Base-by-base conservation (phyloP, 2,797 vertebrate genomes). In the Danionella dracula region DNA sequence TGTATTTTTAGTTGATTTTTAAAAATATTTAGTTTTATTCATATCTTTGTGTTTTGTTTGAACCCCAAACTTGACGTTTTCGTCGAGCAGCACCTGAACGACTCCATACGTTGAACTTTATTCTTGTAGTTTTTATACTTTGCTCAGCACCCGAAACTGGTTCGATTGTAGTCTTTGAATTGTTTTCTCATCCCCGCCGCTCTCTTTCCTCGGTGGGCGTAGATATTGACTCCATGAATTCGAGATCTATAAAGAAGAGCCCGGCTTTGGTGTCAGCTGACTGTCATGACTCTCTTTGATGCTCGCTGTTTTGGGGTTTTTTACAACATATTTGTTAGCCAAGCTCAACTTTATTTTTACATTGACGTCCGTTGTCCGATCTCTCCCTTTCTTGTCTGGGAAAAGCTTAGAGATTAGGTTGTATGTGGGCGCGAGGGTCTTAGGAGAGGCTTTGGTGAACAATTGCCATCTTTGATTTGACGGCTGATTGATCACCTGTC, bases 381-480 rank as follows among this genome's bases (percentile, higher is more conserved):
- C 38, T n/a, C 42, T 65, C 7, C 17, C 42, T 8, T 42, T 17
- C 27, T 16, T 59, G 68, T 76, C 62, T 77, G 69, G 56, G 45
- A 74, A 72, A 63, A 81, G 59, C 55, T 45, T 31, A 21, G 37
- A 60, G 37, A 56, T 57, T 41, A 70, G 61, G 63, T 65, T 57
- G 42, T 55, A 65, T 66, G 19, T 21, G 49, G 61, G 29, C 60
- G 65, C 58, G 71, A 87, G 87, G 84, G 85, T 66, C 56, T 63
- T 58, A 68, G 66, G 56, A 88, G 86, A 83, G 78, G 83, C 86
- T 90, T 92, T 90, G 90, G 89, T 94, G 92, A 92, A 90, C 90
- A 90, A 81, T 92, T 91, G 91, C 90, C 92, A 93, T 90, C 90
- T 91, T 94, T 92, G 90, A 94, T 94, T 96, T 95, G 93, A 96